phyloP scores from a whole-genome alignment of 2,797 vertebrate species.

The Hypotaenidia philippensis region DNA sequence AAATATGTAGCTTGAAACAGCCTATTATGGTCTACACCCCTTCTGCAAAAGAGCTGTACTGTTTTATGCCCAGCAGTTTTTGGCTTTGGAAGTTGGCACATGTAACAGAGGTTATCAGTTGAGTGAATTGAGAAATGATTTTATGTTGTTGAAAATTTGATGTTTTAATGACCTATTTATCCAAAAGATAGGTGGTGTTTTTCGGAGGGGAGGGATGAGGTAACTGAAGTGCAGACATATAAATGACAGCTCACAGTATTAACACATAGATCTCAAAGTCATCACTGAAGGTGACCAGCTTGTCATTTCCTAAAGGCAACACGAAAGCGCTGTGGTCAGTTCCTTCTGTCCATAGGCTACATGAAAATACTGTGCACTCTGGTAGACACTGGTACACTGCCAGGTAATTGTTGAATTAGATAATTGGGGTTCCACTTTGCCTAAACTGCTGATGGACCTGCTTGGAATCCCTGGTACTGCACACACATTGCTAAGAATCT shows the following conservation, averaged over 20 bases:
- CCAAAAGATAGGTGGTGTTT: background rate
- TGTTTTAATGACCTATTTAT: background rate
- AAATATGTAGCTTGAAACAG: background rate
- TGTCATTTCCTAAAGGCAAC: background rate
- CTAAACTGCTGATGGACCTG: background rate
- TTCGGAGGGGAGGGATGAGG: background rate
- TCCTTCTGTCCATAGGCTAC: background rate
- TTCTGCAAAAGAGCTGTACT: background rate
- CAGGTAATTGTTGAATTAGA: background rate
- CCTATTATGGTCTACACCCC: background rate
- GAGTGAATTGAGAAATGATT: background rate
- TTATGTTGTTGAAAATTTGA: background rate
- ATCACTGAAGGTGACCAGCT: background rate
- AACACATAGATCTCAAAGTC: background rate
- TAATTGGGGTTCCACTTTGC: background rate
- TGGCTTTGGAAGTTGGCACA: background rate
- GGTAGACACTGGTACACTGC: accelerated
- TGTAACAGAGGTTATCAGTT: background rate
- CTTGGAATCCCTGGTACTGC: background rate
- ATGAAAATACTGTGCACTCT: accelerated
- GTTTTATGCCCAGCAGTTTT: background rate
- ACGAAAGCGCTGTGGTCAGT: background rate
- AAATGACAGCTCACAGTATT: background rate
- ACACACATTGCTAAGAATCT: background rate
- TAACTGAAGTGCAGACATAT: background rate